Base-by-base conservation (phyloP, 2,113 vertebrate species). In the Falcunculus frontatus region DNA sequence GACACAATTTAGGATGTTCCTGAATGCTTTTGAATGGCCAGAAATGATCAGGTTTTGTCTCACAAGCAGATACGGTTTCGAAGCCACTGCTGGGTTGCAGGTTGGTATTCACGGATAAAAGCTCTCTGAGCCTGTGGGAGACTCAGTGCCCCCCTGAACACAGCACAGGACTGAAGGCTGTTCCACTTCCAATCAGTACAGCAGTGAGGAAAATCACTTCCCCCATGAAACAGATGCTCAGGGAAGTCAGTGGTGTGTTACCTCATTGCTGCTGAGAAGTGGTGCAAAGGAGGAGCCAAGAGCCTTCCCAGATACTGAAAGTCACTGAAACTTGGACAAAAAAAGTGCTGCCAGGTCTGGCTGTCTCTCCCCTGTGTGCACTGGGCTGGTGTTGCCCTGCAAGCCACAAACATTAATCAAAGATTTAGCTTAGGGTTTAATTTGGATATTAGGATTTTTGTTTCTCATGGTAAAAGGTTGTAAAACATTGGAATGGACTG, bases 231-330 rank as follows among this genome's bases (percentile, higher is more conserved):
- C 35, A 94, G 82, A 86, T 88, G 84, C 91, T 85, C 67, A 30
- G 89, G 68, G 50, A 94, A 95, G 59, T 65, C 33, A 7, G 59
- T 73, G 82, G 42, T 37, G 67, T 85, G 59, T 83, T 95, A 92
- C 95, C 59, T 96, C 74, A 65, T 73, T 55, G 50, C 82, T 53
- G 50, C 57, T 50, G 57, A 88, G 89, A 96, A 96, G 39, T 80
- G 74, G 67, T 62, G 63, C 92, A 95, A 91, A 93, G 85, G 90
- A 96, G 82, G 75, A 91, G 64, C 79, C 92, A 96, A 88, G 75
- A 88, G 50, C 56, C 46, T 85, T 44, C 57, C 63, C 9, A 11
- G 29, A 39, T 35, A n/a, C 15, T 27, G 50, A 65, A 94, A 91
- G 44, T 52, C 84, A 47, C 37, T 20, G 70, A 89, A 93, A 50